phyloP scores from a whole-genome alignment of 2,113 vertebrate species.

The Galemys pyrenaicus region DNA sequence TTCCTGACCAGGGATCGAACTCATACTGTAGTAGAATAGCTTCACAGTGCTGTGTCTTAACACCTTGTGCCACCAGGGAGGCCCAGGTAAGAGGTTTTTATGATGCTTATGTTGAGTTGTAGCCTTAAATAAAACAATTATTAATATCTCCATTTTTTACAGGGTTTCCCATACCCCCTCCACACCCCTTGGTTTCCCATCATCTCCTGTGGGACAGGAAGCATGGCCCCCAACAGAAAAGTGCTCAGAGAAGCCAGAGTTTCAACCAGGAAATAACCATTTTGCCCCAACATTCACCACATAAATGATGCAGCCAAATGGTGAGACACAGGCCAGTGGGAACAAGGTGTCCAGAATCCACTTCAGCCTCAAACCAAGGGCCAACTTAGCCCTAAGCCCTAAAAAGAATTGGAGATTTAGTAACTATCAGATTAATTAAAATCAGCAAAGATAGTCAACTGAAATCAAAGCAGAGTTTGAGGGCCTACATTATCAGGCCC shows the following conservation, averaged over 20 bases:
- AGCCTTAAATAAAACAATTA: conserved; percentile 62
- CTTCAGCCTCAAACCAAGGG: conserved; percentile 47
- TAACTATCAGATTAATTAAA: conserved; percentile 61
- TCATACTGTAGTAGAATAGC: too few relatives aligned
- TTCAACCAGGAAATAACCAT: conserved; percentile 73
- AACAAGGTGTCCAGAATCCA: conserved; percentile 1
- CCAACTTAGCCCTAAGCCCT: not conserved
- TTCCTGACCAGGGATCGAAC: too few relatives aligned
- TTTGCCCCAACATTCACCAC: conserved; percentile 69
- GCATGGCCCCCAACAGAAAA: conserved; percentile 74
- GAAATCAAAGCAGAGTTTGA: conserved; percentile 58
- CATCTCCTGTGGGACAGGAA: conserved; percentile 73
- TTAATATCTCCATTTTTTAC: conserved; percentile 51
- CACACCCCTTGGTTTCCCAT: conserved; percentile 73
- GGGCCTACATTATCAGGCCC: conserved; percentile 42
- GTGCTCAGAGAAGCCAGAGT: conserved; percentile 61
- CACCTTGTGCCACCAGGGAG: too few relatives aligned
- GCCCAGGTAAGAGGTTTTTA: conserved; percentile 44
- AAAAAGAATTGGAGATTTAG: conserved; percentile 23
- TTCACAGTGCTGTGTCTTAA: too few relatives aligned
- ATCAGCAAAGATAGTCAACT: conserved; percentile 42
- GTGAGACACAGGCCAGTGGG: not conserved
- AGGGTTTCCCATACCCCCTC: conserved; percentile 55
- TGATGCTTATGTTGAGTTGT: conserved; percentile 51
- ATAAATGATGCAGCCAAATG: conserved; percentile 70